Base-by-base conservation (phyloP, 2,113 vertebrate genomes). In the Thryonomys swinderianus region DNA sequence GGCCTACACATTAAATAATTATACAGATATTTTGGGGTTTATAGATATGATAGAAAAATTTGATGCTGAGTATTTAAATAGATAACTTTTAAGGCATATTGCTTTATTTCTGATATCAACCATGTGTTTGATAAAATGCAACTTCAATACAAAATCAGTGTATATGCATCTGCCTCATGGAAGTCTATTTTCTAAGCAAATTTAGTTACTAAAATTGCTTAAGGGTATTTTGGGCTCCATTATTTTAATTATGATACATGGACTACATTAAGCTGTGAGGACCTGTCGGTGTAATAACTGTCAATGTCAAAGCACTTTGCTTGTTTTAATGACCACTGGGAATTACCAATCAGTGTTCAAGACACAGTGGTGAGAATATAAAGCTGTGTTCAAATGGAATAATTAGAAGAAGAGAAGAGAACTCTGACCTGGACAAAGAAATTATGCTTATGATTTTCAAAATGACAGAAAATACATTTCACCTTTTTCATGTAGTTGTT, bases 101-200 rank as follows among this genome's bases (percentile, higher is more conserved):
- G 53, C 74, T 30, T 90, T 42, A 85, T 95, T 89, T 84, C 62
- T 3, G 20, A 21, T 16, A 17, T 71, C 20, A 57, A 61, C 10
- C 32, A 74, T 86, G 8, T 5, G 4, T 85, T 82, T 1, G 14
- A 64, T 45, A 76, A 6, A 88, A 0, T 32, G 10, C 25, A 94
- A 83, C 20, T 67, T 2, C 13, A 76, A 76, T 18, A 18, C 2
- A 62, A 87, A 92, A 74, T 84, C 40, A 79, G 67, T 48, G 11
- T 86, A 20, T n/a, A 37, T 78, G 11, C 5, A 55, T 71, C 87
- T 45, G 14, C 87, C 55, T 30, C 6, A n/a, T 85, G 51, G 6
- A 90, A 85, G 34, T 64, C 32, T 67, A 45, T 91, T 95, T 85
- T 73, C n/a, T 81, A 91, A 91, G 51, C 69, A 88, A 34, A 53